These are phyloP conservation scores for Rhodophaea formosa DNA, from an alignment of 2,888 invertebrate species.

Conservation along the genomic window DNA sequence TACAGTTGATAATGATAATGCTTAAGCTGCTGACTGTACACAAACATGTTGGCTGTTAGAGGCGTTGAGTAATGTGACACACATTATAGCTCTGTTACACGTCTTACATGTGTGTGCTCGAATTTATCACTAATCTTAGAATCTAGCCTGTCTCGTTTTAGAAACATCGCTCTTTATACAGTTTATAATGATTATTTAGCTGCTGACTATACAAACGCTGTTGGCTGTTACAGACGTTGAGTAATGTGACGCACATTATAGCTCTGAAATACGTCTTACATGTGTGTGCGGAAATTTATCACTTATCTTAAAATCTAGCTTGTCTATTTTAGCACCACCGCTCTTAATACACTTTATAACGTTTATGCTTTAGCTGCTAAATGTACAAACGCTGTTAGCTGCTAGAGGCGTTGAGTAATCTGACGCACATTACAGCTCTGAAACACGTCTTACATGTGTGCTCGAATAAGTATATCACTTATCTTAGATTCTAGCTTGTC, in stretches of 20 bases:
- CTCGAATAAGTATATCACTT: constrained; percentile 3
- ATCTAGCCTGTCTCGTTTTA: neutral
- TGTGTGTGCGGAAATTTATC: too few relatives aligned
- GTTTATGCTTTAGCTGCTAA: constrained; percentile 15
- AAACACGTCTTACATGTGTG: too few relatives aligned
- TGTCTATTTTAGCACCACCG: neutral
- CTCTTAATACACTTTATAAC: too few relatives aligned
- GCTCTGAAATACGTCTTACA: too few relatives aligned
- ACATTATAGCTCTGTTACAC: constrained; percentile 15
- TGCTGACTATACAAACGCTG: constrained; percentile 24
- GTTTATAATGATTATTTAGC: constrained; percentile 3
- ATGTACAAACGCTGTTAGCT: too few relatives aligned
- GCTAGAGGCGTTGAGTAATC: constrained; percentile 24
- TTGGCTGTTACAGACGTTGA: constrained; percentile 25
- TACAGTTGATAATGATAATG: too few relatives aligned
- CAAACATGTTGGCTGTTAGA: constrained; percentile 17
- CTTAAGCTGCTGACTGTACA: constrained; percentile 23
- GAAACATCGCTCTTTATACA: too few relatives aligned
- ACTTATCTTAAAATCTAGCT: neutral
- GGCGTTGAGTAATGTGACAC: constrained; percentile 26
- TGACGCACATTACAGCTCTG: too few relatives aligned
- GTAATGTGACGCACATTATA: too few relatives aligned
- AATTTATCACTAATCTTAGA: neutral
- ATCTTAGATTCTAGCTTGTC: neutral
- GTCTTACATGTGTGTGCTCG: neutral